phyloP scores from a whole-genome alignment of 2,797 vertebrate species.

The Hylomyscus alleni region DNA sequence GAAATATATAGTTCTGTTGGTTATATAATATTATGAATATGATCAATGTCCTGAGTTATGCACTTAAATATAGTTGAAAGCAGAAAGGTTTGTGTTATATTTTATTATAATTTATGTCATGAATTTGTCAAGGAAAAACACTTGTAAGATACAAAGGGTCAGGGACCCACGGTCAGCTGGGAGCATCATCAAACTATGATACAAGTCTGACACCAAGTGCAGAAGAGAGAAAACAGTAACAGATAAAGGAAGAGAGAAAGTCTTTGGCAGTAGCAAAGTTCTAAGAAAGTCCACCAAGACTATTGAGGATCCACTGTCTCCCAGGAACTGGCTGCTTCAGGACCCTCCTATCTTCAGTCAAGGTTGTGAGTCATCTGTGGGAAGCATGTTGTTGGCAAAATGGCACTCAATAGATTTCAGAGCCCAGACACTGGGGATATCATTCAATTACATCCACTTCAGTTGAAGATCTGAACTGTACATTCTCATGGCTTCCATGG shows the following conservation, averaged over 20 bases:
- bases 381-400: neutral
- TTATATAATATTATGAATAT: neutral
- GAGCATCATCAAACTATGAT: neutral
- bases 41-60: neutral
- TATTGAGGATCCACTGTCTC: neutral
- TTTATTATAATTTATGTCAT: neutral
- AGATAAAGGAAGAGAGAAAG: neutral
- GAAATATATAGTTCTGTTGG: neutral
- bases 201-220: neutral
- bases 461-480: neutral
- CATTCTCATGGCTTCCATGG: neutral
- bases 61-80: slow-evolving; percentile 1
- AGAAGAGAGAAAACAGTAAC: neutral
- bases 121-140: neutral
- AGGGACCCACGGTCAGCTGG: neutral
- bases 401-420: neutral
- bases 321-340: neutral
- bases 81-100: neutral
- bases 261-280: neutral
- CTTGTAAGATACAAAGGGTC: neutral
- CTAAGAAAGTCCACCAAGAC: neutral
- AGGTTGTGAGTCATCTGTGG: neutral
- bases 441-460: neutral
- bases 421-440: neutral
- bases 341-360: neutral